phyloP scores from a whole-genome alignment of 2,888 invertebrate species.

The Brachypalpus laphriformis region DNA sequence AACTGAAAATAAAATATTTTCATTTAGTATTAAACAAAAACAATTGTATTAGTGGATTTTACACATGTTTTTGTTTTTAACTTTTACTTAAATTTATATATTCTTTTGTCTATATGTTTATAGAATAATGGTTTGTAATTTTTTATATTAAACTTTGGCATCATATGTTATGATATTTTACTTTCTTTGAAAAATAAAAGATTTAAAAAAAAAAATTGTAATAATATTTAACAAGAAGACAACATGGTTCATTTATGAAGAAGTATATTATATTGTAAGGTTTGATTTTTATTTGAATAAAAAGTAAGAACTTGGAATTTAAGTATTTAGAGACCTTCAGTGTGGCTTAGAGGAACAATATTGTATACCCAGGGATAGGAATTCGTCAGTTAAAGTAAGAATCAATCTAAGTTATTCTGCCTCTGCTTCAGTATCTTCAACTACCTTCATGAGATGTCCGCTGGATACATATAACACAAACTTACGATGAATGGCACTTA shows the following conservation, averaged over 20 bases:
- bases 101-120: slow-evolving; percentile 23
- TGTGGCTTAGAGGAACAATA: too few species aligned
- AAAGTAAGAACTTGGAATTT: slow-evolving; percentile 3
- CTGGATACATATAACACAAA: too few species aligned
- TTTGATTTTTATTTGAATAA: background rate
- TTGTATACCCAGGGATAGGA: too few species aligned
- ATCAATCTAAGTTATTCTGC: too few species aligned
- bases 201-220: slow-evolving; percentile 27
- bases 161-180: slow-evolving; percentile 72
- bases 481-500: too few species aligned
- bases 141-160: slow-evolving; percentile 70
- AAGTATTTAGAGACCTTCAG: background rate
- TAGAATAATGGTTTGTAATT: slow-evolving; percentile 11
- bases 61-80: background rate
- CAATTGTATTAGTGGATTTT: background rate
- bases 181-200: slow-evolving; percentile 54
- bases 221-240: slow-evolving; percentile 66
- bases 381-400: too few species aligned
- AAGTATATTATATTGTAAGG: background rate
- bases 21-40: slow-evolving; percentile 30
- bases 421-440: too few species aligned
- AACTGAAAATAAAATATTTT: slow-evolving; percentile 6
- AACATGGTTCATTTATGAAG: slow-evolving; percentile 32
- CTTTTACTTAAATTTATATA: slow-evolving; percentile 1
- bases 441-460: too few species aligned